Evolutionary conservation across 2,888 invertebrate species (phyloP).

Genomic region (Parochlus steinenii): DNA sequence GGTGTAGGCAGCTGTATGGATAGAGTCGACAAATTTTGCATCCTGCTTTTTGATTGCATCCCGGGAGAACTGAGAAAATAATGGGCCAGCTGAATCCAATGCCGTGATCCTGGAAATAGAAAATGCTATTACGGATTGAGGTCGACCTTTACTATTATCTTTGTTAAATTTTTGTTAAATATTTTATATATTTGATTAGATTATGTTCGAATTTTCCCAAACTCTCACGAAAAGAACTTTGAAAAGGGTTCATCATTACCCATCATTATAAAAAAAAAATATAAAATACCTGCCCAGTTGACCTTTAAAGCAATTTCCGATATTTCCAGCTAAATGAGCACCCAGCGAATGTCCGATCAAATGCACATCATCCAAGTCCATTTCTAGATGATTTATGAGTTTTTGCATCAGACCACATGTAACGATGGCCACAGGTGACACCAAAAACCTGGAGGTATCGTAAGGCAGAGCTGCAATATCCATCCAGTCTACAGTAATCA

Average conservation of each 20-base stretch:
- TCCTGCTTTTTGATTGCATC: constrained; percentile 22
- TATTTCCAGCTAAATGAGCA: constrained; percentile 25
- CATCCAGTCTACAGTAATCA: constrained; percentile 27
- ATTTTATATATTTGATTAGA: not conserved
- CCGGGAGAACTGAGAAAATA: constrained; percentile 20
- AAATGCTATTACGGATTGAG: too few relatives aligned
- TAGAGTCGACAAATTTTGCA: constrained; percentile 26
- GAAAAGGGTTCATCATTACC: too few relatives aligned
- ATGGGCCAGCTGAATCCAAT: constrained; percentile 28
- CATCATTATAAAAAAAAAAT: not conserved
- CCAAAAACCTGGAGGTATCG: constrained; percentile 19
- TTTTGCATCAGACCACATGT: constrained; percentile 20
- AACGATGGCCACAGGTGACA: constrained; percentile 18
- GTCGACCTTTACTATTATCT: too few relatives aligned
- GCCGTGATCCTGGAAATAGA: constrained; percentile 17
- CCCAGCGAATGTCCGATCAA: constrained; percentile 28
- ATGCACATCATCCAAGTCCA: constrained; percentile 19
- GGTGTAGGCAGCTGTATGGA: constrained; percentile 26
- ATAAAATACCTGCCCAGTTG: constrained; percentile 18
- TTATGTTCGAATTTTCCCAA: constrained; percentile 18
- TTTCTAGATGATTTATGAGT: constrained; percentile 18
- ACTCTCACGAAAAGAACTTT: not conserved
- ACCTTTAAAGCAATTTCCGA: constrained; percentile 25
- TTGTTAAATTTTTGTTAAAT: too few relatives aligned
- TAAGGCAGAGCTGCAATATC: constrained; percentile 23